These are phyloP conservation scores for Gracilinanus agilis DNA, from an alignment of 2,113 vertebrate genomes.

Conservation along the genomic window DNA sequence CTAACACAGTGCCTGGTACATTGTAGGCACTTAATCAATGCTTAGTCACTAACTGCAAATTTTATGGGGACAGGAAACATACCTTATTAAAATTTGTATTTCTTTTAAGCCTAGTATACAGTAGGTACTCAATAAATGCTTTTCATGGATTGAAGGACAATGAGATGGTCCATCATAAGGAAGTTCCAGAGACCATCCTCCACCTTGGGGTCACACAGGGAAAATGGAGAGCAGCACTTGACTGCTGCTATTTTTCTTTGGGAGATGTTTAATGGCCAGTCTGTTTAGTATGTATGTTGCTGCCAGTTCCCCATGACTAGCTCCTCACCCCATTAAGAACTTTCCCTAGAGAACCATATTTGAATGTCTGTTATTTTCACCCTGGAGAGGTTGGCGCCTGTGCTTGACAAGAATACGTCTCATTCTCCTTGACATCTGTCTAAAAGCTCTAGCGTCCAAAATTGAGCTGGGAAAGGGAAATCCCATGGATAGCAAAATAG, in stretches of 20 bases:
- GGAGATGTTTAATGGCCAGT: background rate
- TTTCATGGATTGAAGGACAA: background rate
- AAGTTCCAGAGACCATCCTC: background rate
- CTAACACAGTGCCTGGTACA: background rate
- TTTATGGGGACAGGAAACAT: background rate
- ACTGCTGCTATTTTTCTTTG: background rate
- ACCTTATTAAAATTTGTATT: background rate
- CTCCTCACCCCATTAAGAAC: background rate
- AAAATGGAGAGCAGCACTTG: background rate
- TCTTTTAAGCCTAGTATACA: background rate
- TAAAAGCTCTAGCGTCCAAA: no score
- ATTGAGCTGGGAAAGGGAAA: no score
- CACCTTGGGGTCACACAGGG: background rate
- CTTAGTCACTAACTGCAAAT: background rate
- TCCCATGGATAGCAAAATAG: no score
- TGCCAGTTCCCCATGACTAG: no score
- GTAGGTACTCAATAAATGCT: background rate
- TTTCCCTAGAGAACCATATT: background rate
- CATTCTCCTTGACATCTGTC: no score
- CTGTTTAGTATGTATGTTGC: background rate
- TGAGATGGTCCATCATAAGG: no score
- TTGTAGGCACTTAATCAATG: background rate
- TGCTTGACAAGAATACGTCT: no score
- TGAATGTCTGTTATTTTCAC: background rate
- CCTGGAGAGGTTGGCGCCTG: no score